A percentile compares a stretch with the other conserved stretches of the same genome.
These are phyloP conservation scores for Conus betulinus DNA, from an alignment of 1,140 invertebrate species.

Conservation along the genomic window DNA sequence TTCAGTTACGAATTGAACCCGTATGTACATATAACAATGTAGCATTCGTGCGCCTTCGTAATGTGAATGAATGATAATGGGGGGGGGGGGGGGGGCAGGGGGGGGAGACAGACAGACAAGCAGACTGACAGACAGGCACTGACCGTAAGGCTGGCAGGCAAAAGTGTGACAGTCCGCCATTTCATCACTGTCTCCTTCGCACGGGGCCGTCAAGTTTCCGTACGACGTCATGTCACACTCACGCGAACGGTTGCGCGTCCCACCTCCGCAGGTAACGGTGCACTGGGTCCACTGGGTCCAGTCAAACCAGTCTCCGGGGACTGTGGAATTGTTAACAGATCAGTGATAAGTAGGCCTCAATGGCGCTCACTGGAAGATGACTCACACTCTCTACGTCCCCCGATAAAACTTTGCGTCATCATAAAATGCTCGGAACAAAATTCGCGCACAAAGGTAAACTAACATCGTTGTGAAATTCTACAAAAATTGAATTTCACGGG, in stretches of 20 bases:
- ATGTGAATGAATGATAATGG: too few species aligned
- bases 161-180: conserved; percentile 58
- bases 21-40: too few species aligned
- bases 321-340: conserved; percentile 27
- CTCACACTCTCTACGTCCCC: too few species aligned
- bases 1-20: too few species aligned
- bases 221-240: conserved; percentile 63
- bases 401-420: not conserved
- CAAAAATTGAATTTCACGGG: too few species aligned
- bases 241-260: conserved; percentile 82
- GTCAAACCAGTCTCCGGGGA: conserved; percentile 65
- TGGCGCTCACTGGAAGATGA: not conserved
- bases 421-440: not conserved
- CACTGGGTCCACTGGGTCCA: conserved; percentile 90
- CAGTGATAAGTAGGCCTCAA: too few species aligned
- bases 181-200: conserved; percentile 45
- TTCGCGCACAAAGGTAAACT: too few species aligned
- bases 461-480: too few species aligned
- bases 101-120: not conserved
- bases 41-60: too few species aligned
- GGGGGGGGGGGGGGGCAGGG: not conserved
- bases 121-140: not conserved
- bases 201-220: conserved; percentile 63
- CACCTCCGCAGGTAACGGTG: conserved; percentile 92
- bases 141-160: conserved; percentile 54